Conservation (phyloP, 1,140 invertebrate species). For the Arctopsyche grandis region DNA sequence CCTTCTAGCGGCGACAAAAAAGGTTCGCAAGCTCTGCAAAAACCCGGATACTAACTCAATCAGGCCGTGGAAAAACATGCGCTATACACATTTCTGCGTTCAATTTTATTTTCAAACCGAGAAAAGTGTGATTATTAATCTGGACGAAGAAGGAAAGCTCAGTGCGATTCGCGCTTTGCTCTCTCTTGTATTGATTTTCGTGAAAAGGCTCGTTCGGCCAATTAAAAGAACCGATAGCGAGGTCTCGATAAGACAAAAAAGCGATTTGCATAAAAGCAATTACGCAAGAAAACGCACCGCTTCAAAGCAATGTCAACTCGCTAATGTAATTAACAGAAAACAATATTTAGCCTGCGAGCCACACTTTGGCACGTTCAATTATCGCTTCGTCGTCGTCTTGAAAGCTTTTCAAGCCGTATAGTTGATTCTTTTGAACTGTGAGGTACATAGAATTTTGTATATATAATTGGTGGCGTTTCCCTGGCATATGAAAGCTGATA, state of each 20-base stretch:
- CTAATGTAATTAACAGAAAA: constrained; percentile 30
- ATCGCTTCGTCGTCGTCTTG: not conserved
- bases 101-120: not conserved
- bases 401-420: too few relatives aligned
- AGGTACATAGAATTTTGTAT: too few relatives aligned
- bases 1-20: not conserved
- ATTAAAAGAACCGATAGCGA: constrained; percentile 20
- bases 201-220: not conserved
- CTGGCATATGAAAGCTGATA: too few relatives aligned
- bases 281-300: not conserved
- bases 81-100: not conserved
- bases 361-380: not conserved
- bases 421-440: too few relatives aligned
- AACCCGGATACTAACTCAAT: not conserved
- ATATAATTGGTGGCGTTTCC: too few relatives aligned
- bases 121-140: not conserved
- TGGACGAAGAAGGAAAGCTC: too few relatives aligned
- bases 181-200: not conserved
- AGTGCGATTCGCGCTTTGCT: not conserved
- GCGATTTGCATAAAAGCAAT: constrained; percentile 27
- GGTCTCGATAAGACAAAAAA: not conserved
- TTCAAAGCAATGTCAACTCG: not conserved
- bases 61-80: not conserved
- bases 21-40: not conserved
- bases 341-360: constrained; percentile 16